Conservation (phyloP, 2,888 invertebrate genomes). For the Lucinisca nassula region DNA sequence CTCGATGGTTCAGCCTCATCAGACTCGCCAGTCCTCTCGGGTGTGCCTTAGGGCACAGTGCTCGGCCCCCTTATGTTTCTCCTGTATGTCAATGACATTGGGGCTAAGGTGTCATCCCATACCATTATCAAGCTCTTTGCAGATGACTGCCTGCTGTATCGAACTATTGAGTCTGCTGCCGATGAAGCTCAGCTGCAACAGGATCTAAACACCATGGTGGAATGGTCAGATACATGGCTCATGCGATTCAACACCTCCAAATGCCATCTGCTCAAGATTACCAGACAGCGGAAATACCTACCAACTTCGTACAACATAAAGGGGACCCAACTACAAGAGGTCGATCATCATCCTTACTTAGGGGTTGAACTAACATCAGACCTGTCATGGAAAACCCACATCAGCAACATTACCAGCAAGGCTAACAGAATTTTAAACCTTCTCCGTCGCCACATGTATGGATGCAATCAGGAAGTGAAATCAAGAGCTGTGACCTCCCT, state of each 20-base stretch:
- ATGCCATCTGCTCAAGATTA: background rate
- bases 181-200: background rate
- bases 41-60: background rate
- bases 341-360: constrained; percentile 17
- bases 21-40: background rate
- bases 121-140: background rate
- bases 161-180: background rate
- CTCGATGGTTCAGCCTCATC: background rate
- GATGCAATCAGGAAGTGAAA: constrained; percentile 8
- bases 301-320: background rate
- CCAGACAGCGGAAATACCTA: background rate
- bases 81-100: constrained; percentile 8
- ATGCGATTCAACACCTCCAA: constrained; percentile 22
- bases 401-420: constrained; percentile 26
- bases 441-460: constrained; percentile 24
- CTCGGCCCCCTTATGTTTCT: background rate
- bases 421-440: constrained; percentile 35
- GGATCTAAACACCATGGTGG: background rate
- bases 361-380: constrained; percentile 26
- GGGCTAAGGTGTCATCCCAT: background rate
- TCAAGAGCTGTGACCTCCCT: background rate
- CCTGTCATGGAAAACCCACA: constrained; percentile 37
- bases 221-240: constrained; percentile 2
- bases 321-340: background rate
- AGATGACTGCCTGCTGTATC: background rate